Evolutionary conservation across 2,113 vertebrate genomes (phyloP).

Genomic region (Amazona guildingii): DNA sequence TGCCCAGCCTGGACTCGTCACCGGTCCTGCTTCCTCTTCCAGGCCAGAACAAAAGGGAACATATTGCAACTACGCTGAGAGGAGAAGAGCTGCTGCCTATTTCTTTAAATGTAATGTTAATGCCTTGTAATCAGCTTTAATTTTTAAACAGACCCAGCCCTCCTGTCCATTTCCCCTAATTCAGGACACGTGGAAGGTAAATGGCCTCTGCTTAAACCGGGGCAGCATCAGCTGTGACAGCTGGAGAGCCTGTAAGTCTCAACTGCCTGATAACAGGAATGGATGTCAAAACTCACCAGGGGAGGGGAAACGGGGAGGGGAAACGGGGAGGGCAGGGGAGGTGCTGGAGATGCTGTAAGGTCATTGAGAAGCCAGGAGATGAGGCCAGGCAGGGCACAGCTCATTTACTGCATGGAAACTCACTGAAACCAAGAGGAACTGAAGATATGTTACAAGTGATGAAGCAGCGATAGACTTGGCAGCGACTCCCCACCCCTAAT

Average conservation of each 20-base stretch:
- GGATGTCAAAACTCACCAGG: constrained; percentile 68
- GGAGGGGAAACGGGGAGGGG: constrained; percentile 32
- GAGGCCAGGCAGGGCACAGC: background rate
- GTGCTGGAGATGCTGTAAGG: constrained; percentile 30
- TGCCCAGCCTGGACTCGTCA: background rate
- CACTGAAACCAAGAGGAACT: background rate
- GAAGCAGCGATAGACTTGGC: background rate
- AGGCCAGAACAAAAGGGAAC: constrained; percentile 30
- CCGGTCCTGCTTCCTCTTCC: background rate
- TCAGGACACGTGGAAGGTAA: constrained; percentile 56
- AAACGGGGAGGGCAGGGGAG: constrained; percentile 32
- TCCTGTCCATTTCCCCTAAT: constrained; percentile 59
- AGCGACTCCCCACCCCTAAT: accelerated
- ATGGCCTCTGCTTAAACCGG: constrained; percentile 20
- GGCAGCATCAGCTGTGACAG: constrained; percentile 70
- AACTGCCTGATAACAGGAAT: constrained; percentile 60
- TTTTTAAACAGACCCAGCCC: constrained; percentile 71
- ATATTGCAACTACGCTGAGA: background rate
- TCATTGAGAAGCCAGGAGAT: background rate
- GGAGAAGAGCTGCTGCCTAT: constrained; percentile 28
- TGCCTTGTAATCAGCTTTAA: constrained; percentile 75
- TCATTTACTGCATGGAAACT: background rate
- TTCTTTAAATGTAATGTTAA: constrained; percentile 63
- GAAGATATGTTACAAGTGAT: accelerated
- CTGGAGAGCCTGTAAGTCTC: constrained; percentile 74